Percentiles rank a stretch among this genome's conserved stretches.
Evolutionary conservation across 53 echinoderm and acorn worm genomes (phyloP).

Genomic region (Patiria pectinifera): DNA sequence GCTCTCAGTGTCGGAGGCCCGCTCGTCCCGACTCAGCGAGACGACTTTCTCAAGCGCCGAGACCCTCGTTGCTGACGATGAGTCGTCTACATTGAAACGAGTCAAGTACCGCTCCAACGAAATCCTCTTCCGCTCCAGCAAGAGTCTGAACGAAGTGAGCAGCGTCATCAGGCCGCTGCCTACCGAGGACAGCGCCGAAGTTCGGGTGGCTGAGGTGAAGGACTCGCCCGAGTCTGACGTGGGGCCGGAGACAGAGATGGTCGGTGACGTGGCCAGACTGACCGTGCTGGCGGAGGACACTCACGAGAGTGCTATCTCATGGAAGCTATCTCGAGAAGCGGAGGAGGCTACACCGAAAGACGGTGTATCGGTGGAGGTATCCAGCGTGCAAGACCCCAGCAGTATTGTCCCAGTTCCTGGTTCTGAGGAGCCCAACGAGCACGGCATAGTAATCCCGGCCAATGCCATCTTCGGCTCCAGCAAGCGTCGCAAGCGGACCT

Average conservation of each 20-base stretch:
- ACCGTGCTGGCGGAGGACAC: conserved; percentile 46
- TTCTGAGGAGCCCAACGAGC: conserved; percentile 2
- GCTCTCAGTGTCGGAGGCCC: background rate
- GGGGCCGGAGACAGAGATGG: conserved; percentile 47
- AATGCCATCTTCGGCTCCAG: conserved; percentile 52
- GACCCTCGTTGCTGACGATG: conserved; percentile 46
- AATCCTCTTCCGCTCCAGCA: conserved; percentile 31
- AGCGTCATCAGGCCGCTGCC: conserved; percentile 47
- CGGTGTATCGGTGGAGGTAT: conserved; percentile 22
- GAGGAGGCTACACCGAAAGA: background rate
- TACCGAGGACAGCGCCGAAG: conserved; percentile 44
- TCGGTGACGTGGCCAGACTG: conserved; percentile 42
- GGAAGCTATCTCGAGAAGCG: conserved; percentile 21
- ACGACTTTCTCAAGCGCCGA: conserved; percentile 47
- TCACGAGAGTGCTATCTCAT: conserved; percentile 28
- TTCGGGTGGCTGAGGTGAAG: conserved; percentile 48
- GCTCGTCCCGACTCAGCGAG: conserved; percentile 23
- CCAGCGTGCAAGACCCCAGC: conserved; percentile 37
- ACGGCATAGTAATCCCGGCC: conserved; percentile 23
- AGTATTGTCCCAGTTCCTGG: conserved; percentile 29
- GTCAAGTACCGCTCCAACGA: conserved; percentile 32
- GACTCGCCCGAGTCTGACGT: conserved; percentile 34
- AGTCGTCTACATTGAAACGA: background rate
- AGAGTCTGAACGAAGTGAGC: conserved; percentile 17
- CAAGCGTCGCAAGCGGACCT: conserved; percentile 38